Evolutionary conservation across 2,797 vertebrate genomes (phyloP).

Genomic region (Anabas testudineus): DNA sequence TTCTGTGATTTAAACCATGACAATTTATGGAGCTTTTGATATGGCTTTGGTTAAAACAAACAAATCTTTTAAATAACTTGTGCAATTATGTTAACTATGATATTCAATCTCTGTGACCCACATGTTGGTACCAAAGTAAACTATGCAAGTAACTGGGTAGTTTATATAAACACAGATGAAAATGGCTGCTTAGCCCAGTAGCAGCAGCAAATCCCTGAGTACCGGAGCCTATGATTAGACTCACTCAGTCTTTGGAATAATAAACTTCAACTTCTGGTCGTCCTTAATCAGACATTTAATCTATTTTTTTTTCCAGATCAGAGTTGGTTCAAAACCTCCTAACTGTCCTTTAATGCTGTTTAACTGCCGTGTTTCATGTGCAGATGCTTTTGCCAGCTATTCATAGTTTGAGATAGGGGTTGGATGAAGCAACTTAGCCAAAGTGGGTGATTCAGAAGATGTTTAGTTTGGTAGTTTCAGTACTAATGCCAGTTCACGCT

Average conservation of each 20-base stretch:
- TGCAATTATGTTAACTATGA: conserved; percentile 65
- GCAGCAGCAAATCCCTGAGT: conserved; percentile 74
- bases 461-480: conserved; percentile 16
- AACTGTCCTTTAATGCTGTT: conserved; percentile 69
- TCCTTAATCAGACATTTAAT: conserved; percentile 69
- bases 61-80: conserved; percentile 74
- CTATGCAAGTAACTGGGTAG: conserved; percentile 75
- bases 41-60: conserved; percentile 74
- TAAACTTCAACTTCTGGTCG: conserved; percentile 74
- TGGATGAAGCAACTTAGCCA: conserved; percentile 32
- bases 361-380: conserved; percentile 52
- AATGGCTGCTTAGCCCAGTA: conserved; percentile 74
- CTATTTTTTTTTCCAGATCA: conserved; percentile 44
- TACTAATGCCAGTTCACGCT: conserved; percentile 2
- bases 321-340: conserved; percentile 52
- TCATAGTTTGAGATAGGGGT: conserved; percentile 28
- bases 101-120: conserved; percentile 77
- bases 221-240: conserved; percentile 76
- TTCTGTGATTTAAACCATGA: conserved; percentile 35
- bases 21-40: conserved; percentile 65
- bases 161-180: conserved; percentile 80
- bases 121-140: conserved; percentile 80
- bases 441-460: conserved; percentile 25
- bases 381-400: conserved; percentile 32
- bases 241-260: conserved; percentile 78